Evolutionary conservation across 1,140 invertebrate genomes (phyloP).

Genomic region (Ceratina japonica): DNA sequence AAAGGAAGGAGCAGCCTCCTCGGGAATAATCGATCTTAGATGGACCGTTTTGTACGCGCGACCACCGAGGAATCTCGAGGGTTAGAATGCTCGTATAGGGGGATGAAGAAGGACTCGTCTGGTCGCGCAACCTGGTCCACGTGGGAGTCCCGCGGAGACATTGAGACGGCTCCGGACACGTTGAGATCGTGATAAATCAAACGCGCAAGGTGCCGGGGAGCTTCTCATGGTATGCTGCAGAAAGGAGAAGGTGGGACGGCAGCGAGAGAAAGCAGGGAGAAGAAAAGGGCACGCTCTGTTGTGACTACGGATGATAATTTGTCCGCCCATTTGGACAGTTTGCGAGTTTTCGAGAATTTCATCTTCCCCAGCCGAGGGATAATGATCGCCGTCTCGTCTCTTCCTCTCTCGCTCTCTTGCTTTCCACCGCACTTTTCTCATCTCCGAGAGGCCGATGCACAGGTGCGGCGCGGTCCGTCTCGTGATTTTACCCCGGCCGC

Average conservation of each 20-base stretch:
- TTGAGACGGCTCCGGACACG: constrained; percentile 52
- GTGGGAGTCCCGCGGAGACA: constrained; percentile 56
- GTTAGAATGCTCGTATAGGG: neutral
- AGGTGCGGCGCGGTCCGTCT: constrained; percentile 4
- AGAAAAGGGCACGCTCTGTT: constrained; percentile 66
- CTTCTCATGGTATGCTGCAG: constrained; percentile 14
- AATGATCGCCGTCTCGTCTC: constrained; percentile 35
- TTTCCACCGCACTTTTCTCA: neutral
- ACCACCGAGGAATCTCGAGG: constrained; percentile 58
- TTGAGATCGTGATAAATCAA: constrained; percentile 68
- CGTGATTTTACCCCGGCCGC: neutral
- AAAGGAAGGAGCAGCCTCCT: neutral
- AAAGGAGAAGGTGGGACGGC: neutral
- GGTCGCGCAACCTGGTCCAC: constrained; percentile 27
- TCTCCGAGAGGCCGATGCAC: neutral
- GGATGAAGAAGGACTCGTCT: no score
- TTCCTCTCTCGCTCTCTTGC: neutral
- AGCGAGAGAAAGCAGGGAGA: constrained; percentile 33
- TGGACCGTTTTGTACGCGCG: constrained; percentile 48
- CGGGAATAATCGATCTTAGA: constrained; percentile 51
- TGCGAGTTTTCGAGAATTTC: constrained; percentile 54
- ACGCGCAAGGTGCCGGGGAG: constrained; percentile 46
- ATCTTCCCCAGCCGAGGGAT: constrained; percentile 1
- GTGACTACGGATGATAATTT: constrained; percentile 68
- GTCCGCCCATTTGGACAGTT: constrained; percentile 61